Base-by-base conservation (phyloP, 2,888 invertebrate genomes). In the Epicampocera succincta region DNA sequence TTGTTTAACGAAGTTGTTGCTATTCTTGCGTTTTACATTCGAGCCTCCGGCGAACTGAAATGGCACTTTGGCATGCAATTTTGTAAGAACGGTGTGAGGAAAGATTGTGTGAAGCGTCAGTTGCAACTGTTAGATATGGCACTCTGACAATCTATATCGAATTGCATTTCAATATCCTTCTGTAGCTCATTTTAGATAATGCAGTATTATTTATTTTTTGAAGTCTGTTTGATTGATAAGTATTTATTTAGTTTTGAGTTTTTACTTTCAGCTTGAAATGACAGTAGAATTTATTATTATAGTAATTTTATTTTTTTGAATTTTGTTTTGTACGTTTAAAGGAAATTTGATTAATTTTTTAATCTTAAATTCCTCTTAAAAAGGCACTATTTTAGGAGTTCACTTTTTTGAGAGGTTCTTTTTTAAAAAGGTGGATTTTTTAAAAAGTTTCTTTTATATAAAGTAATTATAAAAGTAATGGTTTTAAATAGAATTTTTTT, bases 31-130 rank as follows among this genome's bases (percentile, higher is more conserved):
- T 5, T 44, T 21, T 15, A 33, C 8, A 8, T 29, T 54, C 58
- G 15, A 60, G 25, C 11, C 58, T 9, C 61, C 83, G 60, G 74
- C 85, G 84, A 52, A 76, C 61, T 72, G 9, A 86, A 89, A 89
- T 87, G 87, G 87, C 85, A 85, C 83, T 81, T 81, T 84, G 85
- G 85, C 88, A 89, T 88, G 88, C 88, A 88, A 89, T 85, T 44
- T 61, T 50, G 52, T 68, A 66, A 60, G 83, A 38, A 17, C 42
- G 46, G 61, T 50, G 44, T 33, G 58, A 50, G 17, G 44, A 48
- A 42, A 44, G 40, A 25, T 38, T 58, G 11, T 60, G 15, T 56
- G 56, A 52, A 72, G 77, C 74, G 68, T 61, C 58, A 72, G 78
- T 74, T 73, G 66, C 19, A 74, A 69, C 68, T 75, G 44, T 72